Conservation (phyloP, 2,797 vertebrate genomes). For the Darevskia nairensis region DNA sequence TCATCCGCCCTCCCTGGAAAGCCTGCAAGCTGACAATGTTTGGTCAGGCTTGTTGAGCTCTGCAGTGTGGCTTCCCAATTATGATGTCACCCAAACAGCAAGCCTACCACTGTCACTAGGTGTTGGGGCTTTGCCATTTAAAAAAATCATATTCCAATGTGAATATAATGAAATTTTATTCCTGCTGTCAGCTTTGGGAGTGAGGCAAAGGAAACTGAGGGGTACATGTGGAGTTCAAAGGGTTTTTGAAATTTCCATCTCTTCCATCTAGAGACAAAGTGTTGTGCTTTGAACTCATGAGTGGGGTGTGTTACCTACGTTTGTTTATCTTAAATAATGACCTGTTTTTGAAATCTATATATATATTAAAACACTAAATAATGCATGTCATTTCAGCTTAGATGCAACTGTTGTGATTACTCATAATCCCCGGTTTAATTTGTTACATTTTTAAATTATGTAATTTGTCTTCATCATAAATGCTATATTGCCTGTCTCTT, state of each 20-base stretch:
- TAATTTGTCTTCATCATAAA: not conserved
- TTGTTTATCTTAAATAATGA: not conserved
- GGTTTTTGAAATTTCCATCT: too few relatives aligned
- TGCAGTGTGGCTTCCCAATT: not conserved
- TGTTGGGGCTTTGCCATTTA: not conserved
- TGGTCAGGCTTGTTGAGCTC: not conserved
- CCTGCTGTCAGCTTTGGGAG: not conserved
- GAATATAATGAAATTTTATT: too few relatives aligned
- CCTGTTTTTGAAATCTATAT: not conserved
- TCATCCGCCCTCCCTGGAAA: not conserved
- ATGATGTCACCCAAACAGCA: conserved; percentile 1
- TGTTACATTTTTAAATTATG: not conserved
- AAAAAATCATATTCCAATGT: not conserved
- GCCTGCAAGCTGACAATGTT: not conserved
- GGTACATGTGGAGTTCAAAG: not conserved
- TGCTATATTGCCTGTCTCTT: not conserved
- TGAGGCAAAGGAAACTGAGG: not conserved
- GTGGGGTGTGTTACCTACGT: not conserved
- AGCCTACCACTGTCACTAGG: not conserved
- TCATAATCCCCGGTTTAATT: not conserved
- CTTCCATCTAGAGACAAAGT: not conserved
- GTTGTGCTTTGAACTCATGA: not conserved
- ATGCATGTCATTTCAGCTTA: not conserved
- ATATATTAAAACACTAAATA: not conserved
- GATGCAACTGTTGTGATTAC: not conserved